phyloP scores from a whole-genome alignment of 2,797 vertebrate genomes.

The Oryzias dopingdopingensis region DNA sequence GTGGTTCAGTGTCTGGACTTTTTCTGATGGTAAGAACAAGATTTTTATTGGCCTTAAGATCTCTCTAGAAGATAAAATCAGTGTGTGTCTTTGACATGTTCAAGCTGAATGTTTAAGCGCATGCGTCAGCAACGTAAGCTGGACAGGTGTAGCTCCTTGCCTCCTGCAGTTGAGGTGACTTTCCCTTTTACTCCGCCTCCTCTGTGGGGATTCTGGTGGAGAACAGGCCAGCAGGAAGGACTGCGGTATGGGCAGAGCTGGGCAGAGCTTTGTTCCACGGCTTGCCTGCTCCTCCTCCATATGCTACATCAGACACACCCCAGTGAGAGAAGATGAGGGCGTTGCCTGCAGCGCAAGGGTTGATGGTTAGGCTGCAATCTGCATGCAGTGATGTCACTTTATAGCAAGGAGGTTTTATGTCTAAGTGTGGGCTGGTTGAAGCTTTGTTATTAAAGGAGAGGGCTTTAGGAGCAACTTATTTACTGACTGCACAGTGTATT shows the following conservation, averaged over 20 bases:
- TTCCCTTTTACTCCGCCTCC: slow-evolving; percentile 2
- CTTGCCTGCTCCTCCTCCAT: slow-evolving; percentile 57
- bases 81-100: slow-evolving; percentile 4
- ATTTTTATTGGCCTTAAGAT: not conserved
- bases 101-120: slow-evolving; percentile 9
- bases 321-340: slow-evolving; percentile 51
- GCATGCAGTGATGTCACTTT: slow-evolving; percentile 45
- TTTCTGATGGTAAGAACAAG: not conserved
- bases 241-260: slow-evolving; percentile 61
- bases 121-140: slow-evolving; percentile 6
- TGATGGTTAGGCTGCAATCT: slow-evolving; percentile 42
- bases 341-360: slow-evolving; percentile 49
- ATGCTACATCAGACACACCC: slow-evolving; percentile 41
- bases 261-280: slow-evolving; percentile 53
- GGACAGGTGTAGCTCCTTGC: slow-evolving; percentile 25
- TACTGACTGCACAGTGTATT: slow-evolving; percentile 40
- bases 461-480: slow-evolving; percentile 27
- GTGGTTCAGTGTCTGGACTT: not conserved
- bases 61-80: not conserved
- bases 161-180: slow-evolving; percentile 11
- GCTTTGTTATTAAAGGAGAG: slow-evolving; percentile 5
- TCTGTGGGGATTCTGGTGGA: slow-evolving; percentile 47
- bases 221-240: slow-evolving; percentile 68
- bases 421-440: not conserved
- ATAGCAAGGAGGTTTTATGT: slow-evolving; percentile 15